phyloP scores from a whole-genome alignment of 2,113 vertebrate genomes.

The Cisticola juncidis region DNA sequence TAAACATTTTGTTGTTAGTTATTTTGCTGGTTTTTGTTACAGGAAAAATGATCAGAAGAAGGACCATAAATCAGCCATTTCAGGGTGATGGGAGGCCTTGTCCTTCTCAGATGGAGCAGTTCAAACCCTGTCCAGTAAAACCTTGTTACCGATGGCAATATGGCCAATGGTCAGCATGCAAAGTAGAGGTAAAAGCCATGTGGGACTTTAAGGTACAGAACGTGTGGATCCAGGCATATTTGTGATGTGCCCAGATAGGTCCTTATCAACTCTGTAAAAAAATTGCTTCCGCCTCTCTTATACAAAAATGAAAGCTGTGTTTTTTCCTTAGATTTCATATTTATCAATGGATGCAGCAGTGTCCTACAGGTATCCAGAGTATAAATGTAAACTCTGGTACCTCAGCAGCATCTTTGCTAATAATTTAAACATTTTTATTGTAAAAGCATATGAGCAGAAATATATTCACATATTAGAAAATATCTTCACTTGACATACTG shows the following conservation, averaged over 20 bases:
- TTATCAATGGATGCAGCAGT: not conserved
- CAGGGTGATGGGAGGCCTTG: slow-evolving; percentile 96
- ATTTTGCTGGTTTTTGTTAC: slow-evolving; percentile 7
- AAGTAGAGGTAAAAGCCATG: slow-evolving; percentile 84
- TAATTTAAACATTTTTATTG: not conserved
- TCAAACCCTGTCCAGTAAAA: slow-evolving; percentile 92
- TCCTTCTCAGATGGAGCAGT: slow-evolving; percentile 87
- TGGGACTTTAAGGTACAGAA: not conserved
- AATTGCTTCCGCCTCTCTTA: not conserved
- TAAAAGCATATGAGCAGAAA: not conserved
- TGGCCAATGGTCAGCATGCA: slow-evolving; percentile 89
- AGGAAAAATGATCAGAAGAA: slow-evolving; percentile 91
- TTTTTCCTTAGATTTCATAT: not conserved
- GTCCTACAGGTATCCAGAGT: not conserved
- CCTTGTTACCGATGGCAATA: slow-evolving; percentile 96
- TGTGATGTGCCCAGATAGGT: not conserved
- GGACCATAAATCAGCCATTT: slow-evolving; percentile 87
- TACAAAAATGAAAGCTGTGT: not conserved
- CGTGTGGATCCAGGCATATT: not conserved
- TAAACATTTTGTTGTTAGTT: not conserved
- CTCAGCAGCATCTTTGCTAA: not conserved
- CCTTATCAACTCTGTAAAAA: not conserved
- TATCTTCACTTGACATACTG: not conserved
- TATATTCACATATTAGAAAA: not conserved
- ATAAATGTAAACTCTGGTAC: not conserved